A percentile compares a stretch with the other conserved stretches of the same genome.
These are phyloP conservation scores for Myopa tessellatipennis DNA, from an alignment of 2,888 invertebrate genomes.

Conservation along the genomic window DNA sequence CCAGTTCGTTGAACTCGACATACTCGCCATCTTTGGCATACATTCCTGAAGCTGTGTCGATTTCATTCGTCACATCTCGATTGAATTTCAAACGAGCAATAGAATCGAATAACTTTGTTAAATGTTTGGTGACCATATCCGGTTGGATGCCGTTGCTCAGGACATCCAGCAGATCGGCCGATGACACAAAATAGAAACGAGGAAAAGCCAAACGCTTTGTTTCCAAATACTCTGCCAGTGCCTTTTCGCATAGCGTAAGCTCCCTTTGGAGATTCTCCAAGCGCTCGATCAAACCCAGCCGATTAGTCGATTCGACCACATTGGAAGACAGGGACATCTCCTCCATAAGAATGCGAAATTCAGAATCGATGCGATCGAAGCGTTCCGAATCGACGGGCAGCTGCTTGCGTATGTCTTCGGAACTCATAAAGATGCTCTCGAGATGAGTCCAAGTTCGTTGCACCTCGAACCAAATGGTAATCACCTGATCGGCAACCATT, in stretches of 20 bases:
- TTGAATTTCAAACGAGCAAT: constrained; percentile 88
- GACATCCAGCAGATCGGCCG: constrained; percentile 93
- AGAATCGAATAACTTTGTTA: constrained; percentile 96
- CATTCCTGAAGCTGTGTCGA: constrained; percentile 82
- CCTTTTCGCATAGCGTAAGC: constrained; percentile 93
- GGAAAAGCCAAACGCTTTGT: constrained; percentile 96
- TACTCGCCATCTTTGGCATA: constrained; percentile 95
- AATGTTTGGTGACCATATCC: constrained; percentile 85
- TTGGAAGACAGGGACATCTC: constrained; percentile 72
- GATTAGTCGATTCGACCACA: constrained; percentile 91
- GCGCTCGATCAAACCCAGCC: constrained; percentile 80
- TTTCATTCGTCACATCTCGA: constrained; percentile 71
- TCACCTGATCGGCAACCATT: constrained; percentile 93
- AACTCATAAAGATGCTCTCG: constrained; percentile 98
- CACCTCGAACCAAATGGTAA: constrained; percentile 93
- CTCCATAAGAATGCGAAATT: constrained; percentile 80
- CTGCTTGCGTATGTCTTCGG: constrained; percentile 95
- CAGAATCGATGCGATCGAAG: constrained; percentile 90
- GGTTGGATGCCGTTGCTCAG: constrained; percentile 96
- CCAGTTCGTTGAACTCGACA: constrained; percentile 82
- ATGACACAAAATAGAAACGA: constrained; percentile 96
- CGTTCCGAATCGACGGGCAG: constrained; percentile 92
- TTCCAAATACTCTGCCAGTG: constrained; percentile 95
- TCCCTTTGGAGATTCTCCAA: constrained; percentile 87
- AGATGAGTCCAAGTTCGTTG: constrained; percentile 97